phyloP scores from a whole-genome alignment of 2,113 vertebrate genomes.

The Oceanites oceanicus region DNA sequence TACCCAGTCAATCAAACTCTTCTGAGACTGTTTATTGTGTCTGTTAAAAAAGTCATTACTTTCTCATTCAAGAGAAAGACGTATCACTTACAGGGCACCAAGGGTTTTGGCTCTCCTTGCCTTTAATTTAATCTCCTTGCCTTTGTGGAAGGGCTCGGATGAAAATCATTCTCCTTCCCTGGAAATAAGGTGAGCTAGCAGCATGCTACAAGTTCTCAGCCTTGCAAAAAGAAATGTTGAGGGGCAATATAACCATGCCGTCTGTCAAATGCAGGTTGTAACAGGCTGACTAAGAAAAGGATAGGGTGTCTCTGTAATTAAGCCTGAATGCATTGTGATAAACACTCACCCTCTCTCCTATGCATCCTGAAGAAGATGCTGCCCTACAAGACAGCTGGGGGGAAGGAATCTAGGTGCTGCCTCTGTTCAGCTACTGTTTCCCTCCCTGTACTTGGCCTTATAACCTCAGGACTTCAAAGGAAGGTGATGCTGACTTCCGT shows the following conservation, averaged over 20 bases:
- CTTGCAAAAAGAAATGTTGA: not conserved
- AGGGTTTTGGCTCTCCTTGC: not conserved
- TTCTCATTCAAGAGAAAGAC: not conserved
- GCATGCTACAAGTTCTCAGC: not conserved
- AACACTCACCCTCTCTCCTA: no score
- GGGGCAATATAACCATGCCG: rapidly evolving
- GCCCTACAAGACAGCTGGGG: no score
- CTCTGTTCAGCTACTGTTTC: not conserved
- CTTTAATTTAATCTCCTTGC: not conserved
- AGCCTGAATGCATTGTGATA: not conserved
- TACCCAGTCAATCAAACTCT: not conserved
- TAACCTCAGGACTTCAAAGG: not conserved
- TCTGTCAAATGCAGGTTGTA: not conserved
- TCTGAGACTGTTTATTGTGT: not conserved
- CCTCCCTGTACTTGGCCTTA: rapidly evolving
- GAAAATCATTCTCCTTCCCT: not conserved
- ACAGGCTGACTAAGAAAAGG: not conserved
- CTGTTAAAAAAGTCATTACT: not conserved
- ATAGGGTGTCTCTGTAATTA: no score
- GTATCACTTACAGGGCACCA: not conserved
- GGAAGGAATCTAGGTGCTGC: not conserved
- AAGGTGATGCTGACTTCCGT: not conserved
- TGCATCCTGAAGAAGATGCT: not conserved
- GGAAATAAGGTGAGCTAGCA: not conserved
- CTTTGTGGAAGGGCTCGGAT: not conserved